These are phyloP conservation scores for Neodiprion pinetum DNA, from an alignment of 1,140 invertebrate species.

Conservation along the genomic window DNA sequence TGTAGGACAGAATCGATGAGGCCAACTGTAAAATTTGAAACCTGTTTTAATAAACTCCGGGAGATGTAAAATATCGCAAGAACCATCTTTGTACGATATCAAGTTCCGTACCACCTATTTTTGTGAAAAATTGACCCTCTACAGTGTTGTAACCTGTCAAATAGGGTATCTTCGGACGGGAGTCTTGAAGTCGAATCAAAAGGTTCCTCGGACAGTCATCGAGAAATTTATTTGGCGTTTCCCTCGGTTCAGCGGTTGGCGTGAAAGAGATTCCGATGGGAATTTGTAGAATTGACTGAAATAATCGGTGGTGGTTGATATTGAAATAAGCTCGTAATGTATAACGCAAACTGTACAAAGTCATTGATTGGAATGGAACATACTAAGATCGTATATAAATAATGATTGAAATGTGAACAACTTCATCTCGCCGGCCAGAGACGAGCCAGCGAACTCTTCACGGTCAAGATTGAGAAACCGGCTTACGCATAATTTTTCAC, in stretches of 20 bases:
- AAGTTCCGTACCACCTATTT: neutral
- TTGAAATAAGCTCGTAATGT: too few species aligned
- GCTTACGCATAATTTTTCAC: too few species aligned
- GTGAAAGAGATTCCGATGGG: constrained; percentile 14
- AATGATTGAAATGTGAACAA: too few species aligned
- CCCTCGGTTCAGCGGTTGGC: neutral
- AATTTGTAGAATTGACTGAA: constrained; percentile 8
- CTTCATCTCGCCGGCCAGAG: too few species aligned
- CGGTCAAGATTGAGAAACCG: too few species aligned
- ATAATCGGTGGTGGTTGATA: neutral
- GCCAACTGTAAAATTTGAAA: neutral
- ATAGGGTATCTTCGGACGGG: neutral
- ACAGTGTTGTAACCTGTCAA: constrained; percentile 4
- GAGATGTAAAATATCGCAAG: neutral
- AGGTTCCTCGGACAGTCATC: neutral
- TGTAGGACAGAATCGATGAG: neutral
- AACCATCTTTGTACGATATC: neutral
- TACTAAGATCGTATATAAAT: too few species aligned
- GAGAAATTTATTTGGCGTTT: neutral
- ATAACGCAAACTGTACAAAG: too few species aligned
- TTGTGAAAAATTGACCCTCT: neutral
- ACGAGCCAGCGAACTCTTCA: too few species aligned
- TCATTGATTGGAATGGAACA: too few species aligned
- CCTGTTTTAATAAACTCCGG: neutral
- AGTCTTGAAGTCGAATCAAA: neutral